A percentile compares a stretch with the other conserved stretches of the same genome.
Conservation (phyloP, 2,113 vertebrate species). For the Columba livia region DNA sequence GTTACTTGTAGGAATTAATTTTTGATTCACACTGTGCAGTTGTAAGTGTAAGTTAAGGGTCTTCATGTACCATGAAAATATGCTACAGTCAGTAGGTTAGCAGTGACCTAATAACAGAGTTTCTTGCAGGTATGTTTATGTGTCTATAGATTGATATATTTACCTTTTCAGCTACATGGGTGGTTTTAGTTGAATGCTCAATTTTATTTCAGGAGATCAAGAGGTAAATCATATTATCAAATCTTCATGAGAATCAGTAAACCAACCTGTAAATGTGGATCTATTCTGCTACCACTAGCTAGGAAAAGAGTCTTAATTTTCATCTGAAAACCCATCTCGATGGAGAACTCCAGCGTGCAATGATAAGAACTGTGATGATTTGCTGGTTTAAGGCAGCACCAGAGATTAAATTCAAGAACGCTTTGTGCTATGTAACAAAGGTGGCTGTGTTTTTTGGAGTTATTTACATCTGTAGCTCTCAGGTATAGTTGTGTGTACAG, state of each 20-base stretch:
- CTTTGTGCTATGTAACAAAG: background rate
- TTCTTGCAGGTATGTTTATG: background rate
- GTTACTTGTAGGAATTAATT: background rate
- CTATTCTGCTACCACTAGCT: background rate
- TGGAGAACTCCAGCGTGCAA: background rate
- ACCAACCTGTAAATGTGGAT: background rate
- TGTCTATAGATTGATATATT: background rate
- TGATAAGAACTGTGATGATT: background rate
- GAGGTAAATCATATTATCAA: background rate
- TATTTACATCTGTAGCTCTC: background rate
- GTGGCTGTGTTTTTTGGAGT: background rate
- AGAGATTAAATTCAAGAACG: background rate
- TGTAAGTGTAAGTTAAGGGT: background rate
- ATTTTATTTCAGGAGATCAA: background rate
- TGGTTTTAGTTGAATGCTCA: background rate
- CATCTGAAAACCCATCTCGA: background rate
- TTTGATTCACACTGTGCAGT: background rate
- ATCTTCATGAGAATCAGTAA: background rate
- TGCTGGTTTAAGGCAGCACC: background rate
- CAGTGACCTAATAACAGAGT: background rate
- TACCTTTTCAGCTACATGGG: background rate
- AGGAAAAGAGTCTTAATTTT: background rate
- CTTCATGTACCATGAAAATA: background rate
- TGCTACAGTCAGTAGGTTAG: background rate
- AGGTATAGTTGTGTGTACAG: background rate